Evolutionary conservation across 2,888 invertebrate genomes (phyloP).

Genomic region (Baccha elongata): DNA sequence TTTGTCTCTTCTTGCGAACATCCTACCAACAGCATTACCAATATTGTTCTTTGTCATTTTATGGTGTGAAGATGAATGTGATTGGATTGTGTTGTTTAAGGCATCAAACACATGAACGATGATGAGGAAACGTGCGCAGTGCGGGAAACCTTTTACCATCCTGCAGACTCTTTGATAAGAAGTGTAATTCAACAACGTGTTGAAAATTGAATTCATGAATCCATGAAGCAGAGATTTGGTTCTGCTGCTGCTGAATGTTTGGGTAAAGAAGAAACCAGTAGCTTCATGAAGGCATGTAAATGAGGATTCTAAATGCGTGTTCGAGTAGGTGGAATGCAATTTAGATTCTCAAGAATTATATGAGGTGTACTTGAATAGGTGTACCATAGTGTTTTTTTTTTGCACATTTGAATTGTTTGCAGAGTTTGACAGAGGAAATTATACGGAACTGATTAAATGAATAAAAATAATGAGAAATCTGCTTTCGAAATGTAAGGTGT

Average conservation of each 20-base stretch:
- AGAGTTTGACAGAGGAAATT: constrained; percentile 31
- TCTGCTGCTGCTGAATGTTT: constrained; percentile 2
- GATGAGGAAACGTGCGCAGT: neutral
- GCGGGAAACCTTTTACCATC: neutral
- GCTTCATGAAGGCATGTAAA: constrained; percentile 41
- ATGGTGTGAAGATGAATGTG: constrained; percentile 68
- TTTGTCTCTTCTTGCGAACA: constrained; percentile 20
- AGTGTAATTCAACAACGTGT: constrained; percentile 60
- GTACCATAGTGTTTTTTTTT: constrained; percentile 53
- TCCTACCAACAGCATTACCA: constrained; percentile 12
- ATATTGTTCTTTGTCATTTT: constrained; percentile 67
- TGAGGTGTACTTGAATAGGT: constrained; percentile 65
- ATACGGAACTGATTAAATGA: constrained; percentile 48
- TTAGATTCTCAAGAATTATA: constrained; percentile 56
- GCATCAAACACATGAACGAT: constrained; percentile 15
- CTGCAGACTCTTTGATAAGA: constrained; percentile 8
- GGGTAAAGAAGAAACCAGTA: neutral
- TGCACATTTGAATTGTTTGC: constrained; percentile 52
- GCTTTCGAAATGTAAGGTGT: neutral
- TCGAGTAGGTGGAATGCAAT: constrained; percentile 64
- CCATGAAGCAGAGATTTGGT: constrained; percentile 41
- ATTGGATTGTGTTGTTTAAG: constrained; percentile 63
- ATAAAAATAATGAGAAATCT: constrained; percentile 18
- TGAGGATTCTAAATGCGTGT: constrained; percentile 56
- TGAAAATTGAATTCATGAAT: constrained; percentile 68